A percentile compares a stretch with the other conserved stretches of the same genome.
Conservation (phyloP, 2,797 vertebrate genomes). For the Clarias platycephalus region DNA sequence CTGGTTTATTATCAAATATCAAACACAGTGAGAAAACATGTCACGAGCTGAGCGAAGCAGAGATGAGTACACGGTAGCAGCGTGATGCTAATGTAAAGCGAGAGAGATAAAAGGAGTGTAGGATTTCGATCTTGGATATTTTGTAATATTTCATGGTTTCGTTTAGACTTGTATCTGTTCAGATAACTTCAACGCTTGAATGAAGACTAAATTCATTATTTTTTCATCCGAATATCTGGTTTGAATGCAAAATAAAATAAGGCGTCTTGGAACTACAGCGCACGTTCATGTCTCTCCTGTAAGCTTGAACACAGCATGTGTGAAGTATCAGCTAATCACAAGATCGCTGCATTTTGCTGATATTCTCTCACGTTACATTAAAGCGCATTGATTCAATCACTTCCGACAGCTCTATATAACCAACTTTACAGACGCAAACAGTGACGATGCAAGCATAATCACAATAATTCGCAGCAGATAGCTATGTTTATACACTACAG, state of each 20-base stretch:
- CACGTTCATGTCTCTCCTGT: neutral
- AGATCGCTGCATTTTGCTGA: slow-evolving; percentile 3
- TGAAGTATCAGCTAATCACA: slow-evolving; percentile 10
- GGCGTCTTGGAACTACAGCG: slow-evolving; percentile 18
- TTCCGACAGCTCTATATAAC: slow-evolving; percentile 25
- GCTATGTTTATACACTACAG: neutral
- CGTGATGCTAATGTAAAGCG: slow-evolving; percentile 17
- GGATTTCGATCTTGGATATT: neutral
- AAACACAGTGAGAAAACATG: slow-evolving; percentile 62
- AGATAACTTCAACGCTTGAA: neutral
- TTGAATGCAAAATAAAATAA: slow-evolving; percentile 16
- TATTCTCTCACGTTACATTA: slow-evolving; percentile 27
- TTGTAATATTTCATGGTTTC: neutral
- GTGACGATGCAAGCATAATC: slow-evolving; percentile 25
- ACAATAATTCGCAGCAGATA: slow-evolving; percentile 22
- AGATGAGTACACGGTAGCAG: slow-evolving; percentile 44
- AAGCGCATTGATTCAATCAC: neutral
- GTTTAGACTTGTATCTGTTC: neutral
- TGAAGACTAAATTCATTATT: neutral
- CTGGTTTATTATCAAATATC: slow-evolving; percentile 64
- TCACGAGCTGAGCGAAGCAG: slow-evolving; percentile 50
- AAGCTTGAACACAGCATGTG: neutral
- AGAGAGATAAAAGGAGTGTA: slow-evolving; percentile 21
- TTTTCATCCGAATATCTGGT: neutral
- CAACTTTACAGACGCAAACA: slow-evolving; percentile 2